These are phyloP conservation scores for Ectropis grisescens DNA, from an alignment of 1,140 invertebrate genomes.

Conservation along the genomic window DNA sequence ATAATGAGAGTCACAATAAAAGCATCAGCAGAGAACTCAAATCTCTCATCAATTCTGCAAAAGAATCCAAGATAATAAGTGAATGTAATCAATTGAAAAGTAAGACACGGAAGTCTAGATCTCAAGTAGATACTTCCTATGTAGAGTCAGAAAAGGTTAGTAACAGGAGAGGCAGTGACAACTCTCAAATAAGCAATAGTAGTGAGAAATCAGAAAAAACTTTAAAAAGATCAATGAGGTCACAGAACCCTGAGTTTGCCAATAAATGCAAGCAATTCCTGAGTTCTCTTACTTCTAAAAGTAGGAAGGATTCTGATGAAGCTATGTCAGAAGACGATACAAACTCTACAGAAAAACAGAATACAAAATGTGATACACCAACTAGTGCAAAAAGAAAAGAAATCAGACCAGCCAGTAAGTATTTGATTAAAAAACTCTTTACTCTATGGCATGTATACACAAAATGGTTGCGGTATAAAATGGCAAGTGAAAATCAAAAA, in stretches of 20 bases:
- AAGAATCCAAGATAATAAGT: slow-evolving; percentile 67
- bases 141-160: slow-evolving; percentile 37
- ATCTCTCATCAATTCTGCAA: slow-evolving; percentile 60
- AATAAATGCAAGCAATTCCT: slow-evolving; percentile 72
- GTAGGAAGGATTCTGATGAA: slow-evolving; percentile 30
- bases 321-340: slow-evolving; percentile 28
- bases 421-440: too few species aligned
- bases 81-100: slow-evolving; percentile 60
- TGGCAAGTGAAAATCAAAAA: too few species aligned
- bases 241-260: slow-evolving; percentile 72
- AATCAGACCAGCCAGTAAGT: too few species aligned
- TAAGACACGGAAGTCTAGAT: slow-evolving; percentile 59
- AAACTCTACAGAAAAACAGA: slow-evolving; percentile 8
- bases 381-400: too few species aligned
- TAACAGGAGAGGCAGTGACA: slow-evolving; percentile 37
- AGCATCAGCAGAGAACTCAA: slow-evolving; percentile 60
- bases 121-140: slow-evolving; percentile 33
- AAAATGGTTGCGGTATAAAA: too few species aligned
- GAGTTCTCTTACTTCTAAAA: slow-evolving; percentile 53
- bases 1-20: slow-evolving; percentile 49
- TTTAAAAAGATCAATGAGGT: slow-evolving; percentile 63
- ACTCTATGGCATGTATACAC: too few species aligned
- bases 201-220: slow-evolving; percentile 48
- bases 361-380: slow-evolving; percentile 13
- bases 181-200: slow-evolving; percentile 45